Percentiles rank a stretch among this genome's conserved stretches.
These are phyloP conservation scores for Magallana ariakensis DNA, from an alignment of 1,140 invertebrate species.

Conservation along the genomic window DNA sequence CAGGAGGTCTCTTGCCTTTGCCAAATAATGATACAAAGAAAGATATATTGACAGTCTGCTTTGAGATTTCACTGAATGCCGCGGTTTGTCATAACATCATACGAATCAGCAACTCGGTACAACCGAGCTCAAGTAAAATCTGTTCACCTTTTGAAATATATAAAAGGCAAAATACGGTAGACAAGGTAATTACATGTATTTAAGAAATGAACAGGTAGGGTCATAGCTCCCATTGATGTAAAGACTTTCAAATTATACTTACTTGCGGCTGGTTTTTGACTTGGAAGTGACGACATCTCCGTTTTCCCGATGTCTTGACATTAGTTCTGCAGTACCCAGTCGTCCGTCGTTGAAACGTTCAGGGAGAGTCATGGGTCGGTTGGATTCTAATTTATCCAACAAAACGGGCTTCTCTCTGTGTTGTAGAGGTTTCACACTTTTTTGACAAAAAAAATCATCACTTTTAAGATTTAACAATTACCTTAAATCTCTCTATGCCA, in stretches of 20 bases:
- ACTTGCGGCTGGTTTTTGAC: conserved; percentile 8
- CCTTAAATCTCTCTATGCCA: too few relatives aligned
- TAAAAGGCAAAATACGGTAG: neutral
- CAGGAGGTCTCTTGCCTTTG: neutral
- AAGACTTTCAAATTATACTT: neutral
- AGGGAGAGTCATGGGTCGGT: neutral
- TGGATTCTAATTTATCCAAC: neutral
- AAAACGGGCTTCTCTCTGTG: too few relatives aligned
- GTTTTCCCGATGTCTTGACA: neutral
- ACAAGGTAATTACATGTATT: neutral
- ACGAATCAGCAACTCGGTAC: neutral
- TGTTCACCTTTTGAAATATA: neutral
- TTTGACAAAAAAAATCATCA: too few relatives aligned
- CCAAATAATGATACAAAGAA: neutral
- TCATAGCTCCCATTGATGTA: too few relatives aligned
- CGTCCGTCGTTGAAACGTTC: neutral
- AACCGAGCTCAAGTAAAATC: neutral
- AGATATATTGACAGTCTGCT: neutral
- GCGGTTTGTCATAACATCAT: neutral
- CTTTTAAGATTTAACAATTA: too few relatives aligned
- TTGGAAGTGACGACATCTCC: neutral
- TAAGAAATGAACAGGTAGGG: too few relatives aligned
- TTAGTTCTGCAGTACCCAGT: neutral
- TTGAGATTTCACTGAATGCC: neutral
- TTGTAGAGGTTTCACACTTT: too few relatives aligned